Evolutionary conservation across 2,888 invertebrate species (phyloP).

Genomic region (Gonocerus acuteangulatus): DNA sequence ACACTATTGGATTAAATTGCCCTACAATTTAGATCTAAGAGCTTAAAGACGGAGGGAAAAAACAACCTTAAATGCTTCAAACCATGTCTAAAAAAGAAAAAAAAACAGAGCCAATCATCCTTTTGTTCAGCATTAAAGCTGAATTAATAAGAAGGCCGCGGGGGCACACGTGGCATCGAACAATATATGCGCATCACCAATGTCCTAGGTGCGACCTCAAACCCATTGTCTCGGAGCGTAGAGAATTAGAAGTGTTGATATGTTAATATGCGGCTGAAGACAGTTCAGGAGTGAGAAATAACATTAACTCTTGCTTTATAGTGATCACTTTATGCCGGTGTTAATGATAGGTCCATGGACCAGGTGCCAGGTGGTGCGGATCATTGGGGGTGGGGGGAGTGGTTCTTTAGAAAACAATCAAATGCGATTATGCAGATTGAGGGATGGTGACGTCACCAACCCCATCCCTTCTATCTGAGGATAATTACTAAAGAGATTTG

Average conservation of each 20-base stretch:
- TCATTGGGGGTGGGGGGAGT: not conserved
- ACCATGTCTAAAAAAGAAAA: not conserved
- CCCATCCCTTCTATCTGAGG: not conserved
- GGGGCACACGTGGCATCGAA: not conserved
- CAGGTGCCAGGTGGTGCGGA: slow-evolving; percentile 1
- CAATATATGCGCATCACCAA: slow-evolving; percentile 22
- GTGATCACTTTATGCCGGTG: not conserved
- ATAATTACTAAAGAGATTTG: slow-evolving; percentile 25
- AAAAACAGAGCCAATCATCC: not conserved
- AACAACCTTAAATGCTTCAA: not conserved
- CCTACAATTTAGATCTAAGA: no score
- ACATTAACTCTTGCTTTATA: slow-evolving; percentile 6
- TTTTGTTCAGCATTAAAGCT: not conserved
- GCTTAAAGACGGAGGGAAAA: no score
- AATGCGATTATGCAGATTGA: slow-evolving; percentile 25
- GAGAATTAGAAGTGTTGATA: slow-evolving; percentile 12
- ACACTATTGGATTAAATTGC: no score
- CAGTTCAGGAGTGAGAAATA: not conserved
- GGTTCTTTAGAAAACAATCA: slow-evolving; percentile 21
- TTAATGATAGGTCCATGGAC: not conserved
- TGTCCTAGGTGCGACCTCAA: not conserved
- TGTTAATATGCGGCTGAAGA: slow-evolving; percentile 4
- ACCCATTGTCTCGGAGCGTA: not conserved
- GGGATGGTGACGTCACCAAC: slow-evolving; percentile 18
- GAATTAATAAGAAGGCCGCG: not conserved